Percentiles rank a stretch among this genome's conserved stretches.
These are phyloP conservation scores for Diarsia mendica DNA, from an alignment of 2,888 invertebrate species.

Conservation along the genomic window DNA sequence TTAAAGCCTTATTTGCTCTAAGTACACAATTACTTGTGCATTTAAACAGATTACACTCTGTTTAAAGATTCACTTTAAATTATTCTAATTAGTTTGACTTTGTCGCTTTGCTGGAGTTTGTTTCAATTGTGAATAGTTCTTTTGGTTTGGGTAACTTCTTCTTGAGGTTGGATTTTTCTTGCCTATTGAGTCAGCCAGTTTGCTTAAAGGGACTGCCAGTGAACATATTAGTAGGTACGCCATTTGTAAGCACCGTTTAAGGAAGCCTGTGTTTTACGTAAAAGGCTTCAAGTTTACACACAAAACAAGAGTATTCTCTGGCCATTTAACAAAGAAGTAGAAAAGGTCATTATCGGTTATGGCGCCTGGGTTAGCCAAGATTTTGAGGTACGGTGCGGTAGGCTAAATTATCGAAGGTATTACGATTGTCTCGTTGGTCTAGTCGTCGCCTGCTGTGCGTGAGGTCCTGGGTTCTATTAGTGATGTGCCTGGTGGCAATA, in stretches of 20 bases:
- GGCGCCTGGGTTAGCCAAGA: not conserved
- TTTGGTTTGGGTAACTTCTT: slow-evolving; percentile 17
- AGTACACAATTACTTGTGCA: slow-evolving; percentile 85
- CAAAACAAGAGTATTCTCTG: not conserved
- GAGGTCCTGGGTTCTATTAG: too few relatives aligned
- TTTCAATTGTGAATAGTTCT: slow-evolving; percentile 46
- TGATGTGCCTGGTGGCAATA: too few relatives aligned
- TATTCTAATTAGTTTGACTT: slow-evolving; percentile 78
- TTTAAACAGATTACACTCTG: slow-evolving; percentile 82
- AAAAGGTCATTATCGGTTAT: not conserved
- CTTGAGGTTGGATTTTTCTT: slow-evolving; percentile 12
- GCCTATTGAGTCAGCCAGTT: not conserved
- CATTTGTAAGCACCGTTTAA: not conserved
- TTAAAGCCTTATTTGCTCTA: slow-evolving; percentile 85
- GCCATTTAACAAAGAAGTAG: not conserved
- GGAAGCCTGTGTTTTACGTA: not conserved
- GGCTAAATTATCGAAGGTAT: not conserved
- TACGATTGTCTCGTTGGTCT: too few relatives aligned
- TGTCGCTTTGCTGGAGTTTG: slow-evolving; percentile 40
- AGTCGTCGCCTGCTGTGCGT: too few relatives aligned
- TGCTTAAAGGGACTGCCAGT: not conserved
- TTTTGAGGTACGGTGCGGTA: not conserved
- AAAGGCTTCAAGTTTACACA: not conserved
- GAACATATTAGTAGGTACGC: not conserved
- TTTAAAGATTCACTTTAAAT: slow-evolving; percentile 73